These are phyloP conservation scores for Acanthococcus lagerstroemiae DNA, from an alignment of 2,888 invertebrate genomes.

Conservation along the genomic window DNA sequence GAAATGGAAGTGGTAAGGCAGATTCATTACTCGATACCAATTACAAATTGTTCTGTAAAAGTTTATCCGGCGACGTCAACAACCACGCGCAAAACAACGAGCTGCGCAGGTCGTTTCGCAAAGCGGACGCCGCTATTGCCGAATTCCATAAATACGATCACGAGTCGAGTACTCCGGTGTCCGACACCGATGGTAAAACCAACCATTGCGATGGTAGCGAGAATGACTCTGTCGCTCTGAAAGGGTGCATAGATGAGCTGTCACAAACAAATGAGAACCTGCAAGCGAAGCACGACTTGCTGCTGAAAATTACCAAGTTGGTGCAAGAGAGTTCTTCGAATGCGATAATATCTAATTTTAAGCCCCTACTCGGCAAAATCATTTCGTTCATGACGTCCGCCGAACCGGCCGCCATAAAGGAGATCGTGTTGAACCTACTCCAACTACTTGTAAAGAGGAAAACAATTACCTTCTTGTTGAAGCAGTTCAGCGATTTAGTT, in stretches of 20 bases:
- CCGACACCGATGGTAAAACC: neutral
- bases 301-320: slow-evolving; percentile 6
- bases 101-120: neutral
- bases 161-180: neutral
- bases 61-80: neutral
- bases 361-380: slow-evolving; percentile 9
- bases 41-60: neutral
- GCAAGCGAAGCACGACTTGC: neutral
- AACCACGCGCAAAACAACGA: neutral
- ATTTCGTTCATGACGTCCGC: slow-evolving; percentile 37
- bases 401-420: slow-evolving; percentile 46
- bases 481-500: slow-evolving; percentile 81
- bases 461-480: slow-evolving; percentile 66
- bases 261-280: neutral
- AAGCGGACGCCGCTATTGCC: neutral
- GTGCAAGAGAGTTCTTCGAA: slow-evolving; percentile 17
- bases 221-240: slow-evolving; percentile 5
- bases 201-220: no score
- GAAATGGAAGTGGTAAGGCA: neutral
- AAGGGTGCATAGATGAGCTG: slow-evolving; percentile 9
- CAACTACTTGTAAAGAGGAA: slow-evolving; percentile 73
- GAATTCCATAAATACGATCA: neutral
- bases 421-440: slow-evolving; percentile 49
- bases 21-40: slow-evolving; percentile 2
- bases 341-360: slow-evolving; percentile 22